Percentiles rank a stretch among this genome's conserved stretches.
Conservation (phyloP, 2,888 invertebrate genomes). For the Poecilus cupreus region DNA sequence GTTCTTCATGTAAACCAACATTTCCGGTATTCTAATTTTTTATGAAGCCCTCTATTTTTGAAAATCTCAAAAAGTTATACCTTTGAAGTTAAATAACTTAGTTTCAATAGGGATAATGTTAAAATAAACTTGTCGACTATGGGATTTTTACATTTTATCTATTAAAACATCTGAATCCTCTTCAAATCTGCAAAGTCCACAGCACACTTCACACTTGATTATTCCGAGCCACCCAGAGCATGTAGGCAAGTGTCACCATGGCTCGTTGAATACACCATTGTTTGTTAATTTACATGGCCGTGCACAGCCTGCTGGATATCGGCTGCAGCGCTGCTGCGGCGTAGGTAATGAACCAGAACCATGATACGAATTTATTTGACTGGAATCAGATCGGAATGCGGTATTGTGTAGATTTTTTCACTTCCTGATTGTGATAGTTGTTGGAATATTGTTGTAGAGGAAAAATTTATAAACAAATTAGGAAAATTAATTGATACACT, state of each 20-base stretch:
- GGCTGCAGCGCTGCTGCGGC: background rate
- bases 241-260: background rate
- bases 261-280: background rate
- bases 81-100: too few relatives aligned
- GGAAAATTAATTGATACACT: too few relatives aligned
- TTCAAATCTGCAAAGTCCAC: background rate
- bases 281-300: background rate
- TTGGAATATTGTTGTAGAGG: too few relatives aligned
- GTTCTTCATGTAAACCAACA: too few relatives aligned
- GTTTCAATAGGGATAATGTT: too few relatives aligned
- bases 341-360: constrained; percentile 22
- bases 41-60: too few relatives aligned
- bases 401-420: background rate
- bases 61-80: too few relatives aligned
- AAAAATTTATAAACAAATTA: too few relatives aligned
- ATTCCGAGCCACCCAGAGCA: background rate
- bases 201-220: constrained; percentile 4
- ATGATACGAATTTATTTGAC: constrained; percentile 28
- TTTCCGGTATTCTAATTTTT: too few relatives aligned
- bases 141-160: too few relatives aligned
- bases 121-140: too few relatives aligned
- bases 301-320: background rate
- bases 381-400: constrained; percentile 21
- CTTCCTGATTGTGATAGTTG: too few relatives aligned
- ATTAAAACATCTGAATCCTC: background rate